Evolutionary conservation across 30 jellyfish, hydroid and myxozoan species (phyloP), one percentile per base, ranked within the genome.

Genomic region (Turritopsis rubra): DNA sequence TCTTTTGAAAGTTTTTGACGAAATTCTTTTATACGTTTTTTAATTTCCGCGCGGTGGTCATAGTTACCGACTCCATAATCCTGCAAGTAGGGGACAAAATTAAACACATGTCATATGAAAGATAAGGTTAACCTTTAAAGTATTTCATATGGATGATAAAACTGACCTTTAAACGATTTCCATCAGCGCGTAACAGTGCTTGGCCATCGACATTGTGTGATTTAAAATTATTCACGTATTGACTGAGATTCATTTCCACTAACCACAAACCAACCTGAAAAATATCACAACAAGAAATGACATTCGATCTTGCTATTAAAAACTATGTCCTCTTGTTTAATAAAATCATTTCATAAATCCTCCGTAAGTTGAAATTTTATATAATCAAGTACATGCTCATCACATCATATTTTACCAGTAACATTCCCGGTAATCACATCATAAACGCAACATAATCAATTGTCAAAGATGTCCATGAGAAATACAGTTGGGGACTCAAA

Each of bases 251-350:
- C 90, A 90, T 76, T 29, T 88, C 88, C 53, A 86, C 93, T 28
- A 90, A 79, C 95, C 95, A 90, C 30, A 90, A 68, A 66, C 97
- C 97, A 83, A 90, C 97, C 97, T 90, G 28, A 21, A 52, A 30
- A 18, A 66, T 41, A 41, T 5, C 60, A 41, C 5, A 13, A 3
- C 60, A 41, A 3, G 60, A n/a, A n/a, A n/a, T n/a, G n/a, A n/a
- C n/a, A n/a, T n/a, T n/a, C n/a, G n/a, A n/a, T n/a, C n/a, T n/a
- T n/a, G n/a, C n/a, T n/a, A n/a, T n/a, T n/a, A n/a, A n/a, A n/a
- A n/a, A n/a, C n/a, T n/a, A n/a, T n/a, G n/a, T n/a, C n/a, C n/a
- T n/a, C n/a, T n/a, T n/a, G n/a, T n/a, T n/a, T n/a, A n/a, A n/a
- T n/a, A n/a, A n/a, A n/a, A n/a, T n/a, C n/a, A n/a, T n/a, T n/a